Percentiles rank a stretch among this genome's conserved stretches.
phyloP scores from a whole-genome alignment of 2,113 vertebrate species.

The Poecile atricapillus region DNA sequence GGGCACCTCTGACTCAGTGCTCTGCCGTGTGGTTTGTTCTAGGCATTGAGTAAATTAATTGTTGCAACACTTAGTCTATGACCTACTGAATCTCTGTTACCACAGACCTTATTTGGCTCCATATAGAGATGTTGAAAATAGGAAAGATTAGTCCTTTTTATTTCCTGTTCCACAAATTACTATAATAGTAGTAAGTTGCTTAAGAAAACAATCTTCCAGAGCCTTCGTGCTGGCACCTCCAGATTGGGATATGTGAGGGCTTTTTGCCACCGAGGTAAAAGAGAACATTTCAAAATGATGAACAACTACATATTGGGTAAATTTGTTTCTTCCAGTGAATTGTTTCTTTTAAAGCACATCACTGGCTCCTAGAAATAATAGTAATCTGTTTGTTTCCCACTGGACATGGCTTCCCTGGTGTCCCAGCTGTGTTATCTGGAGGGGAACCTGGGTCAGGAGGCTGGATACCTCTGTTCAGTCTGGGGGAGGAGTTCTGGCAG shows the following conservation, averaged over 20 bases:
- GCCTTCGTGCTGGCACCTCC: neutral
- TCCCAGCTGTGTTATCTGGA: neutral
- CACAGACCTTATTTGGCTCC: neutral
- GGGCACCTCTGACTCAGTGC: neutral
- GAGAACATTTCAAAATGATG: neutral
- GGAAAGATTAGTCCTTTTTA: neutral
- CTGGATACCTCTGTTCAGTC: neutral
- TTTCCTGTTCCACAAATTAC: neutral
- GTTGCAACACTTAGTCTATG: neutral
- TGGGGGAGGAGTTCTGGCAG: neutral
- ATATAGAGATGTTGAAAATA: neutral
- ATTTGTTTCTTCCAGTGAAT: neutral
- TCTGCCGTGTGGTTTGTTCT: neutral
- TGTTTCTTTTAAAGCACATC: neutral
- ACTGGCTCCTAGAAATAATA: neutral
- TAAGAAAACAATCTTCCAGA: neutral
- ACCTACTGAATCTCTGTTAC: constrained; percentile 1
- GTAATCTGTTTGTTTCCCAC: neutral
- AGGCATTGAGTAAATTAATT: neutral
- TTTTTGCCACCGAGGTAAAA: neutral
- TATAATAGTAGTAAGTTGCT: neutral
- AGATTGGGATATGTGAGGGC: neutral
- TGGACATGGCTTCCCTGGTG: neutral
- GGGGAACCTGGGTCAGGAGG: neutral
- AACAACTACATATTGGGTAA: neutral